Evolutionary conservation across 2,113 vertebrate genomes (phyloP).

Genomic region (Melanotaenia duboulayi): DNA sequence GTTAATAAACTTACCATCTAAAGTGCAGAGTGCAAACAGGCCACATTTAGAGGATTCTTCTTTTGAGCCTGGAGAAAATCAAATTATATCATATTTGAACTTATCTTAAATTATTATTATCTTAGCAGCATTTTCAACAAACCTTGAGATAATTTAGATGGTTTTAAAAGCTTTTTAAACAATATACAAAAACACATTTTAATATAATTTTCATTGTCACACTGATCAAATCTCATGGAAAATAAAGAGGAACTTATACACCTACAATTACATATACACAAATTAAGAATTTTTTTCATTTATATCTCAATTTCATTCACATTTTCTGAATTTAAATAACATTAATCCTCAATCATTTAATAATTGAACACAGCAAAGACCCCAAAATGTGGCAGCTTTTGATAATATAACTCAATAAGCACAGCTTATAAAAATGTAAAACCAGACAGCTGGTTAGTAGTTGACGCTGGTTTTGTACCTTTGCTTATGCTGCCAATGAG

Average conservation of each 20-base stretch:
- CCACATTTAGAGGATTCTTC: slow-evolving; percentile 85
- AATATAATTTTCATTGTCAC: background rate
- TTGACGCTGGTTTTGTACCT: slow-evolving; percentile 63
- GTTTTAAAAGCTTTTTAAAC: background rate
- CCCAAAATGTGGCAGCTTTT: too few relatives aligned
- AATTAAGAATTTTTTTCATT: background rate
- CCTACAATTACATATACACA: too few relatives aligned
- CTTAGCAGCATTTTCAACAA: background rate
- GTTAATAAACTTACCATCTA: slow-evolving; percentile 88
- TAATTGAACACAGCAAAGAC: too few relatives aligned
- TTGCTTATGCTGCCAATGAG: slow-evolving; percentile 93
- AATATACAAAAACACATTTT: background rate
- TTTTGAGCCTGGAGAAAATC: slow-evolving; percentile 74
- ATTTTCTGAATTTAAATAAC: background rate
- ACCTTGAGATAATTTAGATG: background rate
- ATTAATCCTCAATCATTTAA: background rate
- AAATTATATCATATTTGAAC: background rate
- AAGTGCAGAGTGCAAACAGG: slow-evolving; percentile 95
- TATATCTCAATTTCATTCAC: background rate
- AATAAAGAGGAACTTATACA: background rate
- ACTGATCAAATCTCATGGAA: background rate
- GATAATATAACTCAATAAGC: too few relatives aligned
- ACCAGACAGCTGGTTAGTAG: too few relatives aligned
- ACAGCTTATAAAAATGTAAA: too few relatives aligned
- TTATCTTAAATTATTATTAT: too few relatives aligned